phyloP scores from a whole-genome alignment of 2,888 invertebrate genomes.

The Uropetala carovei region DNA sequence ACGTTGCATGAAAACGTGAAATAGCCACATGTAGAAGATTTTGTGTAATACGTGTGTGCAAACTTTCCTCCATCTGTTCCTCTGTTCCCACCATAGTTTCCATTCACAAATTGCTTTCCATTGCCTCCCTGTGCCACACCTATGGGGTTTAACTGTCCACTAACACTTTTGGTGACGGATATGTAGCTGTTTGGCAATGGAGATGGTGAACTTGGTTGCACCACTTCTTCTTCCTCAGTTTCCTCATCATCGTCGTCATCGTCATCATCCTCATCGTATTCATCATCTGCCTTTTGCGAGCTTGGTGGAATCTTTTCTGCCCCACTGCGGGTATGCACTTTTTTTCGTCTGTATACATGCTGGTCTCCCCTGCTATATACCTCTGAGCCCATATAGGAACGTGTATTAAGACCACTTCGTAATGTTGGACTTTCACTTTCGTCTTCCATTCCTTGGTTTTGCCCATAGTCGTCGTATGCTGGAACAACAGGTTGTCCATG shows the following conservation, averaged over 20 bases:
- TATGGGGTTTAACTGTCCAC: slow-evolving; percentile 82
- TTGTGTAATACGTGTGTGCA: slow-evolving; percentile 88
- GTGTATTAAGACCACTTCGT: not conserved
- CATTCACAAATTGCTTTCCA: not conserved
- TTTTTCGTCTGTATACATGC: slow-evolving; percentile 9
- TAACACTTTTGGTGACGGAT: slow-evolving; percentile 88
- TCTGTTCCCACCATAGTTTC: slow-evolving; percentile 72
- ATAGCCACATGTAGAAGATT: slow-evolving; percentile 91
- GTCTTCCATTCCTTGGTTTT: slow-evolving; percentile 28
- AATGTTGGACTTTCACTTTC: slow-evolving; percentile 1
- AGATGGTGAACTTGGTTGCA: not conserved
- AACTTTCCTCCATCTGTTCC: slow-evolving; percentile 82
- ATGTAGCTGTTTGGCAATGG: slow-evolving; percentile 82
- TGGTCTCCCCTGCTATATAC: slow-evolving; percentile 16
- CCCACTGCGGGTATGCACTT: slow-evolving; percentile 2
- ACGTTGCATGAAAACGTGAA: slow-evolving; percentile 91
- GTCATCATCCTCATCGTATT: slow-evolving; percentile 32
- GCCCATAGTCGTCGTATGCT: slow-evolving; percentile 28
- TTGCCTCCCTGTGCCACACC: slow-evolving; percentile 70
- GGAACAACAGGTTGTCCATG: slow-evolving; percentile 38
- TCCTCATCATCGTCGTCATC: slow-evolving; percentile 47
- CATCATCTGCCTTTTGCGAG: slow-evolving; percentile 5
- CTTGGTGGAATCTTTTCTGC: slow-evolving; percentile 18
- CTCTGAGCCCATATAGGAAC: not conserved
- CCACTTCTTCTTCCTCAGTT: slow-evolving; percentile 33